phyloP scores from a whole-genome alignment of 37 sponge, comb jelly and placozoan genomes.

The Cliona cf. orientalis region DNA sequence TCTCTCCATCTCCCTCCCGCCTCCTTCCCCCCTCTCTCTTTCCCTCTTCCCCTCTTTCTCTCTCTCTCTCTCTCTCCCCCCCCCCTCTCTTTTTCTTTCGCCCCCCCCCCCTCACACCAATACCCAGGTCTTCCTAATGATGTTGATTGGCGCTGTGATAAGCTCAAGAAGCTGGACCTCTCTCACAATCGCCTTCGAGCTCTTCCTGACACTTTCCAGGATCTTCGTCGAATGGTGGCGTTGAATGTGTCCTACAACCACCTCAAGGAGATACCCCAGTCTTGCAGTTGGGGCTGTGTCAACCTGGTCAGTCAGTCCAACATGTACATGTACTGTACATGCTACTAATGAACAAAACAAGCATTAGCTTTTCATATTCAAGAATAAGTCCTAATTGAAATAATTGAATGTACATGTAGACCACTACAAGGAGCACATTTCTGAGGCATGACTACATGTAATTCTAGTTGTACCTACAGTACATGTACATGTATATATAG shows the following conservation, averaged over 20 bases:
- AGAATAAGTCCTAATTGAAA: too few species aligned
- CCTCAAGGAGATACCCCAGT: slow-evolving; percentile 70
- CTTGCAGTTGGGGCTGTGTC: slow-evolving; percentile 74
- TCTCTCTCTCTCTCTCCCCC: not conserved
- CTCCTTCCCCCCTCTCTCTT: too few species aligned
- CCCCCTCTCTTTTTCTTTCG: not conserved
- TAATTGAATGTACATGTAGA: too few species aligned
- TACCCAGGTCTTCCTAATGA: slow-evolving; percentile 18
- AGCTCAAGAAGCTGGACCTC: slow-evolving; percentile 76
- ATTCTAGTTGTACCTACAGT: too few species aligned
- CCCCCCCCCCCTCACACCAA: not conserved
- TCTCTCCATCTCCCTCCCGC: not conserved
- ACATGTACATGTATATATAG: too few species aligned
- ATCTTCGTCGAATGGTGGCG: slow-evolving; percentile 55
- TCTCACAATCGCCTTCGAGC: slow-evolving; percentile 69
- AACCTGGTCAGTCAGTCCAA: slow-evolving; percentile 64
- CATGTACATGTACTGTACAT: not conserved
- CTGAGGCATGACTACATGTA: not conserved
- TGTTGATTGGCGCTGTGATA: slow-evolving; percentile 69
- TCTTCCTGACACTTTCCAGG: slow-evolving; percentile 78
- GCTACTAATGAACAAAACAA: too few species aligned
- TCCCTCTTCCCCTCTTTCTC: slow-evolving; percentile 3
- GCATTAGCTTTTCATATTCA: too few species aligned
- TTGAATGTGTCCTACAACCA: slow-evolving; percentile 72
- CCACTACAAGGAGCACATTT: too few species aligned